Percentiles rank a stretch among this genome's conserved stretches.
These are phyloP conservation scores for Melitaea cinxia DNA, from an alignment of 1,140 invertebrate genomes.

Conservation along the genomic window DNA sequence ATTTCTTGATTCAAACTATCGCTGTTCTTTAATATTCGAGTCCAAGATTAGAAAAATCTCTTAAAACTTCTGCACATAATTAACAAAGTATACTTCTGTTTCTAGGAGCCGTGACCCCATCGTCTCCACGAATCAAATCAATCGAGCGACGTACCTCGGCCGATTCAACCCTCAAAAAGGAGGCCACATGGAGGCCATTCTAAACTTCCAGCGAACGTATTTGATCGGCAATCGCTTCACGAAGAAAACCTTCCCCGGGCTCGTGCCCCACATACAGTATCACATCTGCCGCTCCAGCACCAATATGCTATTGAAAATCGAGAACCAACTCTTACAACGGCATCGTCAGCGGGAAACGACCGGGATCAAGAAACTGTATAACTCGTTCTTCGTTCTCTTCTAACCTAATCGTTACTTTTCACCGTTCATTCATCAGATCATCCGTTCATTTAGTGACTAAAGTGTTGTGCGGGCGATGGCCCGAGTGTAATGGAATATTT, in stretches of 20 bases:
- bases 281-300: slow-evolving; percentile 61
- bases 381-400: slow-evolving; percentile 92
- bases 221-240: slow-evolving; percentile 67
- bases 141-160: slow-evolving; percentile 37
- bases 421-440: slow-evolving; percentile 55
- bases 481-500: slow-evolving; percentile 68
- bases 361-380: slow-evolving; percentile 91
- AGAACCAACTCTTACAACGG: slow-evolving; percentile 88
- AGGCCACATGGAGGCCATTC: slow-evolving; percentile 66
- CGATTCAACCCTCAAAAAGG: slow-evolving; percentile 35
- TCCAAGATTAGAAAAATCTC: too few relatives aligned
- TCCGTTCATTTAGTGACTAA: slow-evolving; percentile 64
- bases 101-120: slow-evolving; percentile 70
- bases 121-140: slow-evolving; percentile 33
- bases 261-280: slow-evolving; percentile 63
- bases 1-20: too few relatives aligned
- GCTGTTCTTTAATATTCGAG: too few relatives aligned
- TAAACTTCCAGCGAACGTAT: slow-evolving; percentile 54
- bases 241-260: slow-evolving; percentile 55
- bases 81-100: too few relatives aligned
- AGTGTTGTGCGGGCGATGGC: slow-evolving; percentile 62
- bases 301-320: slow-evolving; percentile 85
- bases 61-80: not conserved
- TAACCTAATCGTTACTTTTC: slow-evolving; percentile 79
- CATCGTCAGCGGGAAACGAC: slow-evolving; percentile 90